phyloP scores from a whole-genome alignment of 2,888 invertebrate genomes.

The Exocentrus adspersus region DNA sequence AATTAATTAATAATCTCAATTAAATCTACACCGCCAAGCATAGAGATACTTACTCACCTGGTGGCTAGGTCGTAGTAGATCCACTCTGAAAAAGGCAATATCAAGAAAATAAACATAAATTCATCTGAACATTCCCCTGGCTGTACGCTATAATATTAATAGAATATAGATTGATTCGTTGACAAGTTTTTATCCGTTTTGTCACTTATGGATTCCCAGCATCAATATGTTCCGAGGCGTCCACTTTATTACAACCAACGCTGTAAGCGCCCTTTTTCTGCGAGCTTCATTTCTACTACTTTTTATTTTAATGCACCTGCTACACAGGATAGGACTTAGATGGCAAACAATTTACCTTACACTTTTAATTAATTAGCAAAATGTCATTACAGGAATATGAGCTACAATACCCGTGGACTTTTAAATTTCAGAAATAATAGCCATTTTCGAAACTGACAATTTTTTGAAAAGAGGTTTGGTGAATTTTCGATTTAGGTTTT shows the following conservation, averaged over 20 bases:
- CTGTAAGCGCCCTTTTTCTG: constrained; percentile 38
- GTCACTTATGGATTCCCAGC: constrained; percentile 50
- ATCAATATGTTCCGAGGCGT: constrained; percentile 49
- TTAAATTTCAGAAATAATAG: too few species aligned
- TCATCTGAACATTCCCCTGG: constrained; percentile 38
- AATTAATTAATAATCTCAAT: too few species aligned
- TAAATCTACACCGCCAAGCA: too few species aligned
- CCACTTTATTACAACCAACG: constrained; percentile 47
- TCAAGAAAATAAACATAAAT: constrained; percentile 50
- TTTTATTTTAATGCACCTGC: constrained; percentile 44
- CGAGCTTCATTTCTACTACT: constrained; percentile 44
- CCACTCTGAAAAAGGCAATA: constrained; percentile 47
- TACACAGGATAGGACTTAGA: constrained; percentile 34
- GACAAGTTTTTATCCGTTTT: constrained; percentile 55
- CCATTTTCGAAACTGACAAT: too few species aligned
- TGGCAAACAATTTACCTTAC: too few species aligned
- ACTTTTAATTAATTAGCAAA: too few species aligned
- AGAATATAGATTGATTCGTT: constrained; percentile 61
- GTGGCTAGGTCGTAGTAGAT: neutral
- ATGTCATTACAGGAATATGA: too few species aligned
- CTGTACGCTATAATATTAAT: constrained; percentile 55
- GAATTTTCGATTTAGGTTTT: too few species aligned
- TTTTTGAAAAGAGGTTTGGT: too few species aligned
- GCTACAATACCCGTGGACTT: too few species aligned
- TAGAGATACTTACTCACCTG: too few species aligned